These are phyloP conservation scores for Zoanthus sociatus DNA, from an alignment of 92 coral and sea anemone genomes.

Conservation along the genomic window DNA sequence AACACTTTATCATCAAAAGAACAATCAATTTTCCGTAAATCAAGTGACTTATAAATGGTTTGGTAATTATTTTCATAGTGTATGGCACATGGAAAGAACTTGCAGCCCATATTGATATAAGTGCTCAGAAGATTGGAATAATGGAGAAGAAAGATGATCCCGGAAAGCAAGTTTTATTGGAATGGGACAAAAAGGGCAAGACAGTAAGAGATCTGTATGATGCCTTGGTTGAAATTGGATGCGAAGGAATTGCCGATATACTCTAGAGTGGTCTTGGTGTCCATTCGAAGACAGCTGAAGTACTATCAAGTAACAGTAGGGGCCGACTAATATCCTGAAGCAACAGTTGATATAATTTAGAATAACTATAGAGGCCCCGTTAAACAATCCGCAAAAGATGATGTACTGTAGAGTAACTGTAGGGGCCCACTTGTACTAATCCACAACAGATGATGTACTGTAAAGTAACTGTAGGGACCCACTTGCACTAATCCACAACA, in stretches of 20 bases:
- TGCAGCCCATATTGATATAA: not conserved
- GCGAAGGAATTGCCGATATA: conserved; percentile 17
- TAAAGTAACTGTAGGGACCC: not conserved
- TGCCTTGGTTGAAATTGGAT: not conserved
- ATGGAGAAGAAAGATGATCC: not conserved
- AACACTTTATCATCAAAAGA: too few species aligned
- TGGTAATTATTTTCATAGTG: not conserved
- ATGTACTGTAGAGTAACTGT: too few species aligned
- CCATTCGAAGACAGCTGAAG: too few species aligned
- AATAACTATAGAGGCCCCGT: too few species aligned
- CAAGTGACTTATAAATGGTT: not conserved
- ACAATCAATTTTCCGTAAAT: too few species aligned
- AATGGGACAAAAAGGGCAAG: conserved; percentile 33
- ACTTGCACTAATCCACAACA: not conserved
- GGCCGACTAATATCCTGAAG: too few species aligned
- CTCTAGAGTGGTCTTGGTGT: too few species aligned
- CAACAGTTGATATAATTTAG: too few species aligned
- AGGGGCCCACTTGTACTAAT: not conserved
- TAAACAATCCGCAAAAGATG: too few species aligned
- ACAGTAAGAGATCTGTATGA: conserved; percentile 2
- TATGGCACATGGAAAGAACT: conserved; percentile 5
- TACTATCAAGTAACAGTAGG: too few species aligned
- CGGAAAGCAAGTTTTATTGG: not conserved
- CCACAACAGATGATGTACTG: not conserved
- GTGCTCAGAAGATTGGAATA: not conserved